Percentiles rank a stretch among this genome's conserved stretches.
Conservation (phyloP, 2,113 vertebrate species). For the Corvus moneduloides region DNA sequence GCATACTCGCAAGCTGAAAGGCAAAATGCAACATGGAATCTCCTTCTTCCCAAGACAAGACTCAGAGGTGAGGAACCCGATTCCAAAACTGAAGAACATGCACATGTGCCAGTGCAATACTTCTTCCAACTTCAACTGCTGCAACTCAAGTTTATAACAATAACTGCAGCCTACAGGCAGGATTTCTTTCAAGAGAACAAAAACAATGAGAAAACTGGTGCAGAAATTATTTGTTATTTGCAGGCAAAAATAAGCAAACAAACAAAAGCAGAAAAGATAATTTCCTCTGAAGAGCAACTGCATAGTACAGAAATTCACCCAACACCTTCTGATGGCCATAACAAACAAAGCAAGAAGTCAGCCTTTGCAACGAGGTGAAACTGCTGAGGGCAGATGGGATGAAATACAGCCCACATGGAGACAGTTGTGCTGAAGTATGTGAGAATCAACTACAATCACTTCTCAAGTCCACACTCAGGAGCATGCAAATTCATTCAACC, state of each 20-base stretch:
- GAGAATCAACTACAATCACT: background rate
- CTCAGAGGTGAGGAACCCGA: background rate
- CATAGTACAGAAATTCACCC: background rate
- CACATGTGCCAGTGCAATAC: accelerated
- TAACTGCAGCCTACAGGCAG: background rate
- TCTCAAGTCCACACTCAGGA: background rate
- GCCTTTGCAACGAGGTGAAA: background rate
- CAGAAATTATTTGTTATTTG: background rate
- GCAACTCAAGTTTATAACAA: accelerated
- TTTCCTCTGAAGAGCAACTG: background rate
- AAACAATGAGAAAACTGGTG: background rate
- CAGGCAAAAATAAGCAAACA: background rate
- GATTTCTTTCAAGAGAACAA: background rate
- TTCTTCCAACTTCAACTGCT: background rate
- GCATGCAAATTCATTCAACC: background rate
- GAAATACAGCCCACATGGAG: accelerated
- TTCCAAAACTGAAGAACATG: background rate
- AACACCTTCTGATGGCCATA: accelerated
- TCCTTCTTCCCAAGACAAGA: background rate
- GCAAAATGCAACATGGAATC: accelerated
- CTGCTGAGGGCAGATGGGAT: background rate
- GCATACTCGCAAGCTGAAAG: background rate
- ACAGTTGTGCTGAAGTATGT: background rate
- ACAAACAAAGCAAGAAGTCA: background rate
- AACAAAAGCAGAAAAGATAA: background rate